These are phyloP conservation scores for Eledone cirrhosa DNA, from an alignment of 2,888 invertebrate genomes.

Conservation along the genomic window DNA sequence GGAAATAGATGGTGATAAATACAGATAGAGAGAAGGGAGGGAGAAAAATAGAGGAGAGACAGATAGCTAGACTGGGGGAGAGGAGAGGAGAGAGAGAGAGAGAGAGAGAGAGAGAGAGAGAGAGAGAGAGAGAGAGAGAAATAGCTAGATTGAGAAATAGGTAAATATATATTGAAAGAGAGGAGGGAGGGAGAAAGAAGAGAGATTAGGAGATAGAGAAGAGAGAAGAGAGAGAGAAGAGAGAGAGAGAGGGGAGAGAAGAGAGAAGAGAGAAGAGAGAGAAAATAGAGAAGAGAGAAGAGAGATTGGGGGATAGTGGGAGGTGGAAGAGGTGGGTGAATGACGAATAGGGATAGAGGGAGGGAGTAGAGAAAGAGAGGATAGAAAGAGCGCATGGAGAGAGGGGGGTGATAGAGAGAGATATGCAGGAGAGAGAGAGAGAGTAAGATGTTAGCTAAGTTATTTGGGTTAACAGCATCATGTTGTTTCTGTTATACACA, in stretches of 20 bases:
- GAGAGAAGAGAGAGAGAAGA: conserved; percentile 34
- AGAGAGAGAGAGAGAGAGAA: too few species aligned
- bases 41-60: background rate
- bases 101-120: too few species aligned
- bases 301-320: conserved; percentile 74
- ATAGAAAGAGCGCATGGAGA: background rate
- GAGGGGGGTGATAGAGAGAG: background rate
- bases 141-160: background rate
- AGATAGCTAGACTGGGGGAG: background rate
- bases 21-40: background rate
- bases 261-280: conserved; percentile 33
- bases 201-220: conserved; percentile 31
- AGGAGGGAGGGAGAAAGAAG: conserved; percentile 26
- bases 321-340: conserved; percentile 88
- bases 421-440: conserved; percentile 8
- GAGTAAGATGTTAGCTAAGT: background rate
- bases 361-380: conserved; percentile 72
- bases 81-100: background rate
- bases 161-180: background rate
- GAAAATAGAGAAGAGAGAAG: conserved; percentile 8
- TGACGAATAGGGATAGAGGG: conserved; percentile 79
- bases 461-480: background rate
- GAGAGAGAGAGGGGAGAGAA: conserved; percentile 35
- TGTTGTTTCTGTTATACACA: too few species aligned
- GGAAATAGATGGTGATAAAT: background rate